Percentiles rank a stretch among this genome's conserved stretches.
Evolutionary conservation across 2,113 vertebrate genomes (phyloP).

Genomic region (Rhegmatorhina hoffmannsi): DNA sequence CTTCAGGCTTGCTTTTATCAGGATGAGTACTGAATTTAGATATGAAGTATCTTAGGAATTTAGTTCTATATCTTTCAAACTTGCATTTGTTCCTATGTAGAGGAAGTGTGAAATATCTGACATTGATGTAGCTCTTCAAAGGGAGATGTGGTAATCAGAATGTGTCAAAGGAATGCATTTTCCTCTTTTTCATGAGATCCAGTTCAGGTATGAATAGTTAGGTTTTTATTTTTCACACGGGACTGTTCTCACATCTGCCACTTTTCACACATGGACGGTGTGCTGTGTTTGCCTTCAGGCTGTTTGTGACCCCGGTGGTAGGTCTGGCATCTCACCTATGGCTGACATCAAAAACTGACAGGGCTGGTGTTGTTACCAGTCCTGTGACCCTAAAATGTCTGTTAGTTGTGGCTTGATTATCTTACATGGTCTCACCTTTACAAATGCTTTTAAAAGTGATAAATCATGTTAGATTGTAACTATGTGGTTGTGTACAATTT

Average conservation of each 20-base stretch:
- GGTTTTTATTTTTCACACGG: background rate
- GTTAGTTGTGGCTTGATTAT: background rate
- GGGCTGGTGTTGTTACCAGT: background rate
- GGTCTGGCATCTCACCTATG: background rate
- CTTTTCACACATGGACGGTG: background rate
- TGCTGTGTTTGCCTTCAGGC: background rate
- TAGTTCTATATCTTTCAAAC: background rate
- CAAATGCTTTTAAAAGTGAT: background rate
- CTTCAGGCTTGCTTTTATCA: background rate
- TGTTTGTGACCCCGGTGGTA: background rate
- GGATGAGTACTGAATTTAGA: background rate
- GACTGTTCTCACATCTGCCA: background rate
- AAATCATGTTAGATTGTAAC: background rate
- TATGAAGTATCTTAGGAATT: background rate
- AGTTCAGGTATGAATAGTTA: background rate
- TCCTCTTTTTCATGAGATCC: background rate
- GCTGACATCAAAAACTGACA: background rate
- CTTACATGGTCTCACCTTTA: background rate
- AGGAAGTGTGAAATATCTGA: background rate
- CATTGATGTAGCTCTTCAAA: background rate
- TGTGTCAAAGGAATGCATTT: background rate
- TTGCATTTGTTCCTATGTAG: background rate
- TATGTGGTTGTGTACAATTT: background rate
- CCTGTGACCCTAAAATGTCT: background rate
- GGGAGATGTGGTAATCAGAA: background rate